Conservation (phyloP, 1,140 invertebrate genomes). For the Scaptodrosophila lebanonensis region DNA sequence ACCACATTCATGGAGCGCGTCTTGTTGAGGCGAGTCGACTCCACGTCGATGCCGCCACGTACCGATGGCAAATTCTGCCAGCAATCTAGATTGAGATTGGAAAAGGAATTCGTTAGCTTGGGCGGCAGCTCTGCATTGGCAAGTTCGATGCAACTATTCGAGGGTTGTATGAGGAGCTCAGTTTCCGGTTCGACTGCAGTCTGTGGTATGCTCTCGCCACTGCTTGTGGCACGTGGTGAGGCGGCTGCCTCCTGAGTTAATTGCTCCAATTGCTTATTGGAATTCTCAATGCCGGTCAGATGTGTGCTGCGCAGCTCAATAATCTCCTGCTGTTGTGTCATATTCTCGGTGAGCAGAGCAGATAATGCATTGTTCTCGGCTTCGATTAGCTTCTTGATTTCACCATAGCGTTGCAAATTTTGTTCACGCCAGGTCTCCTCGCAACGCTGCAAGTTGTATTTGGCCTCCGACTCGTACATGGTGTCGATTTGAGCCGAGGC, state of each 20-base stretch:
- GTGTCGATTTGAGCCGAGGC: slow-evolving; percentile 53
- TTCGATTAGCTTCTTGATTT: slow-evolving; percentile 46
- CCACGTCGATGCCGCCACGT: slow-evolving; percentile 31
- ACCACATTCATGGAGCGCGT: slow-evolving; percentile 62
- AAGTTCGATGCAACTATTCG: not conserved
- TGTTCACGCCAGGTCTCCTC: slow-evolving; percentile 64
- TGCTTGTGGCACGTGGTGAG: slow-evolving; percentile 7
- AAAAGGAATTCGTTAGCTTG: slow-evolving; percentile 52
- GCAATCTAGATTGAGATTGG: slow-evolving; percentile 64
- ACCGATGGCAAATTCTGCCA: slow-evolving; percentile 54
- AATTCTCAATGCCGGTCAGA: slow-evolving; percentile 75
- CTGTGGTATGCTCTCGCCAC: not conserved
- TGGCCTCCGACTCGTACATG: slow-evolving; percentile 77
- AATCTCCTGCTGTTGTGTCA: slow-evolving; percentile 71
- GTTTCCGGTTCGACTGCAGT: not conserved
- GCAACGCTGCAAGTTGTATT: slow-evolving; percentile 49
- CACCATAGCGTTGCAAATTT: slow-evolving; percentile 47
- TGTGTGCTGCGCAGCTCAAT: slow-evolving; percentile 76
- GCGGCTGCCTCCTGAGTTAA: slow-evolving; percentile 66
- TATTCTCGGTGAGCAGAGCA: slow-evolving; percentile 64
- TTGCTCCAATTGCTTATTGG: slow-evolving; percentile 75
- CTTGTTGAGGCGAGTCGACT: slow-evolving; percentile 32
- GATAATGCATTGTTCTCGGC: slow-evolving; percentile 32
- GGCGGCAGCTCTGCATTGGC: slow-evolving; percentile 7
- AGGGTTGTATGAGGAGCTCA: not conserved